Evolutionary conservation across 2,888 invertebrate species (phyloP), one percentile per base, ranked within the genome.

Genomic region (Ephialtes manifestator): DNA sequence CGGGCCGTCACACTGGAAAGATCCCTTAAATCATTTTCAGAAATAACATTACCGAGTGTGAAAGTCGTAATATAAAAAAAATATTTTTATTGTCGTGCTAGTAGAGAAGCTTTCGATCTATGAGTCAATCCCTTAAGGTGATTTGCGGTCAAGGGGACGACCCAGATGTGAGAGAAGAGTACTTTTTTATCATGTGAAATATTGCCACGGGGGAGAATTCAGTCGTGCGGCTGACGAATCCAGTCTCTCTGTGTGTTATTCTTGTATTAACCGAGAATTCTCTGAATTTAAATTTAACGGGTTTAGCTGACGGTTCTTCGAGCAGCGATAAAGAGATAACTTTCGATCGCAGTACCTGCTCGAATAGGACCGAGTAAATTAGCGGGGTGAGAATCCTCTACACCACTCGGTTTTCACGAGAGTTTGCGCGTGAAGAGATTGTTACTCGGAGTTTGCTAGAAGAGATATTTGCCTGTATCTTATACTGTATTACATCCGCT

Each of bases 371-470:
- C 31, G 65, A 24, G 76, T 72, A 74, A 80, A 72, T 77, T 51
- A 53, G 67, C 43, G 60, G 18, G 72, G 77, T 68, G 77, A 80
- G 83, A 58, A 80, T 71, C 75, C 63, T 80, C 31, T 68, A 70
- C 60, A 68, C 24, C 11, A 18, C 48, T n/a, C 20, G 70, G 28
- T 43, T 46, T 72, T 72, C 58, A 28, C 72, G 28, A 58, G 67
- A 20, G 10, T 75, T 74, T 15, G 39, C 35, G 8, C 1, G 53
- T 60, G 11, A 13, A 5, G 43, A 60, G 63, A 68, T 53, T 71
- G 35, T 70, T 60, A 11, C 31, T 0, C 8, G 24, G 43, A 39
- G 11, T 43, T 46, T 28, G 10, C 46, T 63, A 63, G 53, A 63
- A 72, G 65, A 67, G 51, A 68, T 11, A 55, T 71, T 68, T 4